Evolutionary conservation across 2,888 invertebrate species (phyloP), one percentile per base, ranked within the genome.

Genomic region (Crossocerus cetratus): DNA sequence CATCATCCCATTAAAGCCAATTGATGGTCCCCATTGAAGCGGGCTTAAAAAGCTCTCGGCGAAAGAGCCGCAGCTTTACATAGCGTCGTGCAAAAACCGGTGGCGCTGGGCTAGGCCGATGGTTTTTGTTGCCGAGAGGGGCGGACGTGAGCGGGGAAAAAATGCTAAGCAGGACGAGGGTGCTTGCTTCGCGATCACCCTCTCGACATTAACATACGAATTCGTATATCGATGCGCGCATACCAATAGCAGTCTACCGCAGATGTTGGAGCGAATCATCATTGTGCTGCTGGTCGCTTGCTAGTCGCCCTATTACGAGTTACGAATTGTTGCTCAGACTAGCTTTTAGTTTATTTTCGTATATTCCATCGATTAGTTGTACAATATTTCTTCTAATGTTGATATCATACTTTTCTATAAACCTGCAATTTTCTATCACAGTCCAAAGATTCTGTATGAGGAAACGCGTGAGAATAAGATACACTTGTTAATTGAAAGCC

Each of bases 191-290:
- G 23, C 54, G 69, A 57, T 61, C 57, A 45, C 61, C 63, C 67
- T 65, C 16, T 53, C 65, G 58, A 5, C 72, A 79, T 80, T 77
- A 77, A 68, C 79, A 77, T 70, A 64, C 74, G 72, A 77, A 77
- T 72, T 77, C 72, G 74, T 64, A 72, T 72, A 79, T 78, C 78
- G 79, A 79, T 74, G 69, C 73, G 69, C 73, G 78, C 76, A 72
- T 78, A 78, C 72, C 61, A 73, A 78, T 76, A 65, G 65, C 54
- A 63, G 49, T 42, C 32, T 67, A 66, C 62, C 55, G 42, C 49
- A 61, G 59, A 62, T 72, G 67, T 57, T 55, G 18, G 43, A 43
- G 16, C 16, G 23, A 23, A 23, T n/a, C 57, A 22, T 22, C 23
- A n/a, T 22, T 21, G 22, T 23, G 20, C 20, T 57, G 23, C n/a